Conservation (phyloP, 2,113 vertebrate species). For the Engystomops pustulosus region DNA sequence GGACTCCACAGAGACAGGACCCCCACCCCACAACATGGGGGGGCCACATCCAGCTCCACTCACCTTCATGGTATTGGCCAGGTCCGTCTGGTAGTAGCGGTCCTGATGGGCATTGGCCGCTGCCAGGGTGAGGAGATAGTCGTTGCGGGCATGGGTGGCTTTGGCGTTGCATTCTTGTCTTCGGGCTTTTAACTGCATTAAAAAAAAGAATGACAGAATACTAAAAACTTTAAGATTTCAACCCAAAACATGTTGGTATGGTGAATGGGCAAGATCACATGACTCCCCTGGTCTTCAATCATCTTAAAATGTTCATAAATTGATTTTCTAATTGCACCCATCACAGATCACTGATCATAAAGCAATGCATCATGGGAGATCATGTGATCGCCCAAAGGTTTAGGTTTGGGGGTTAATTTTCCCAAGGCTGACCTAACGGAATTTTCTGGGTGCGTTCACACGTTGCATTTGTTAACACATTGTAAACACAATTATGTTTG, state of each 20-base stretch:
- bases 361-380: no score
- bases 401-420: no score
- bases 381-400: no score
- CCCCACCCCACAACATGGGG: no score
- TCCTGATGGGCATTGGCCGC: slow-evolving; percentile 97
- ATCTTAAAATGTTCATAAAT: no score
- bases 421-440: no score
- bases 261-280: not conserved
- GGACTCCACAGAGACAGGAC: no score
- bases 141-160: slow-evolving; percentile 94
- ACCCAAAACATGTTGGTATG: not conserved
- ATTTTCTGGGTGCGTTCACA: no score
- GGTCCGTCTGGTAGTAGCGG: slow-evolving; percentile 94
- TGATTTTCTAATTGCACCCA: no score
- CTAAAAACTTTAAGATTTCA: not conserved
- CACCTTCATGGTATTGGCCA: slow-evolving; percentile 93
- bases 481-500: no score
- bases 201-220: slow-evolving; percentile 44
- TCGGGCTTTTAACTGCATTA: slow-evolving; percentile 91
- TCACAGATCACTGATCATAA: no score
- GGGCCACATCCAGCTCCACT: slow-evolving; percentile 20
- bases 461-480: no score
- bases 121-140: slow-evolving; percentile 95
- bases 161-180: slow-evolving; percentile 95
- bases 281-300: not conserved